Conservation (phyloP, 2,113 vertebrate species). For the western clawed frog (Xenopus tropicalis) region UCB_Xtro_10.0 CM004443.2:174585001-174585500, state of each 20-base stretch:
- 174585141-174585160: constrained; percentile 20
- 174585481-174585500: constrained; percentile 1
- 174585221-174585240: constrained; percentile 39
- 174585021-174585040: constrained; percentile 42
- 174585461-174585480: not conserved
- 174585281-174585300: constrained; percentile 40
- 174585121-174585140: constrained; percentile 23
- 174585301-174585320: constrained; percentile 35
- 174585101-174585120: constrained; percentile 38
- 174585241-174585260: constrained; percentile 33
- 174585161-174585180: constrained; percentile 26
- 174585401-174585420: constrained; percentile 24
- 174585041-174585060: constrained; percentile 43
- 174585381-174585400: constrained; percentile 33
- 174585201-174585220: constrained; percentile 28
- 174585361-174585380: constrained; percentile 27
- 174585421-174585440: constrained; percentile 19
- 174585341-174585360: constrained; percentile 33
- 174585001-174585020: constrained; percentile 45
- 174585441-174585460: constrained; percentile 27
- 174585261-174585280: constrained; percentile 31
- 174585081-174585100: constrained; percentile 38
- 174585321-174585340: constrained; percentile 34
- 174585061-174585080: constrained; percentile 45
- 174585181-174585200: constrained; percentile 39